Percentiles rank a stretch among this genome's conserved stretches.
Evolutionary conservation across 2,797 vertebrate genomes (phyloP).

Genomic region (Gorsachius magnificus): DNA sequence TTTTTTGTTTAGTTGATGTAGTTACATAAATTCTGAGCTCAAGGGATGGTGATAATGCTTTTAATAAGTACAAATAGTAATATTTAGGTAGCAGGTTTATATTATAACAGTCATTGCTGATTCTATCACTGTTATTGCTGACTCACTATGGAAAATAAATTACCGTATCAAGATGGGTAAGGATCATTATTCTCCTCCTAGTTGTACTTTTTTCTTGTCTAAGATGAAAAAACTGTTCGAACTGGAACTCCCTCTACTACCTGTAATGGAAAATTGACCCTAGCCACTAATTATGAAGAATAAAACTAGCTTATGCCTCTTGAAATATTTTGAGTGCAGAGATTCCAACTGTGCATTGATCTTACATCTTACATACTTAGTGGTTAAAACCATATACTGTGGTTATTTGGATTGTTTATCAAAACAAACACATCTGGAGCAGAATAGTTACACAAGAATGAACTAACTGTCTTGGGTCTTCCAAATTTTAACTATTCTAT

Average conservation of each 20-base stretch:
- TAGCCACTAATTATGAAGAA: background rate
- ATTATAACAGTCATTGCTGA: background rate
- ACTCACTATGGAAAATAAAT: background rate
- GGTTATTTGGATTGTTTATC: background rate
- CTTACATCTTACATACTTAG: background rate
- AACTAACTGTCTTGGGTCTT: background rate
- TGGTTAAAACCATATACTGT: background rate
- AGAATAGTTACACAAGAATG: background rate
- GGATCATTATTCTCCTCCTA: background rate
- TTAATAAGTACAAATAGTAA: background rate
- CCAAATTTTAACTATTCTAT: background rate
- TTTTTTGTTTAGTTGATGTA: background rate
- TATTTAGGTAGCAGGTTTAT: background rate
- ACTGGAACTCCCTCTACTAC: background rate
- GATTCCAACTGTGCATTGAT: background rate
- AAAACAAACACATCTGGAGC: background rate
- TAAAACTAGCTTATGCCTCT: background rate
- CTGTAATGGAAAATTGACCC: background rate
- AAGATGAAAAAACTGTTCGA: background rate
- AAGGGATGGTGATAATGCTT: background rate
- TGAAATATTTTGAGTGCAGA: background rate
- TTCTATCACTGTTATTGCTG: background rate
- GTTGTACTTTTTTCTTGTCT: background rate
- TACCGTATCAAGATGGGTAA: background rate
- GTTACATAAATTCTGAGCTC: background rate